Conservation (phyloP, 2,797 vertebrate species). For the Phoebastria nigripes region DNA sequence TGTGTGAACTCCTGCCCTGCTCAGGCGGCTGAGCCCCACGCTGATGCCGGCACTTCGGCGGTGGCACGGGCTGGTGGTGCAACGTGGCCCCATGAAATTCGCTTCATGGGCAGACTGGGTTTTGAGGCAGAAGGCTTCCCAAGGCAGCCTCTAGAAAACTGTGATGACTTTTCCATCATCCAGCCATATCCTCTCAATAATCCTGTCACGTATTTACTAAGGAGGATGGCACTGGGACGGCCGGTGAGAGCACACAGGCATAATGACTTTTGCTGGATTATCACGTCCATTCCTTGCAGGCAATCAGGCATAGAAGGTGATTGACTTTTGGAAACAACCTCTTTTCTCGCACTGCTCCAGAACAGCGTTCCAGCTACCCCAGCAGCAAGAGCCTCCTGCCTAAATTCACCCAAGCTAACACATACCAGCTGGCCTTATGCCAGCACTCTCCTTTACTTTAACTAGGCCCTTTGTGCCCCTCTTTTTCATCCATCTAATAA, state of each 20-base stretch:
- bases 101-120: neutral
- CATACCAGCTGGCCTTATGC: neutral
- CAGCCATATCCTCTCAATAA: neutral
- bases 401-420: neutral
- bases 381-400: neutral
- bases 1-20: neutral
- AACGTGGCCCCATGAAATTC: fast-evolving
- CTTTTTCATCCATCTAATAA: neutral
- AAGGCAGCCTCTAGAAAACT: neutral
- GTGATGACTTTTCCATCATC: neutral
- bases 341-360: neutral
- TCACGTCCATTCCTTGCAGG: neutral
- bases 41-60: fast-evolving
- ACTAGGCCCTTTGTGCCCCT: neutral
- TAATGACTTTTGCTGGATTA: neutral
- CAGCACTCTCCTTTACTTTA: neutral
- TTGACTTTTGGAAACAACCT: neutral
- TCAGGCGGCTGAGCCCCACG: fast-evolving
- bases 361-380: neutral
- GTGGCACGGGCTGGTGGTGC: neutral
- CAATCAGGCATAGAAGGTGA: neutral
- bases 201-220: neutral
- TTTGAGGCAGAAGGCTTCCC: neutral
- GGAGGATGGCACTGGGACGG: neutral
- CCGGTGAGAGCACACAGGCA: neutral